Evolutionary conservation across 2,888 invertebrate genomes (phyloP), one percentile per base, ranked within the genome.

Genomic region (Megalurothrips usitatus): DNA sequence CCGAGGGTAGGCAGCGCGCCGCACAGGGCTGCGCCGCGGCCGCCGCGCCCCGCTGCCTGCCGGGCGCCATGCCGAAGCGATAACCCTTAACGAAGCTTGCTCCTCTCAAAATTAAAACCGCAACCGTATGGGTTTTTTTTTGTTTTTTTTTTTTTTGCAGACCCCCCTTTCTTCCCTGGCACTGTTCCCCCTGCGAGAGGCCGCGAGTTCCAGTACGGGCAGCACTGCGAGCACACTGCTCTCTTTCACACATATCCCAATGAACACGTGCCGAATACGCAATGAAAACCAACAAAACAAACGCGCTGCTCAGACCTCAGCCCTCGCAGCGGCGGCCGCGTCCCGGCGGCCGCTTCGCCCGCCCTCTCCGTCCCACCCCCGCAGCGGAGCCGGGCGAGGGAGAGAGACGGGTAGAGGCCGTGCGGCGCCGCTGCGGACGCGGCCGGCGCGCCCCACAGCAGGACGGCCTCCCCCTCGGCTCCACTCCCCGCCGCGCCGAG

Each of bases 241-340:
- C 68, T 23, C 68, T 75, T 26, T 23, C 68, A 26, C 68, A 75
- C 68, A 75, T 75, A 75, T 75, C 68, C 23, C 68, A 75, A 75
- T 75, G 68, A 75, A 75, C 68, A 75, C 68, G 68, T 75, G 68
- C 68, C 68, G 68, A 75, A 75, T 75, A 75, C 68, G 68, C 68
- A 75, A 75, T 75, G 68, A 75, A 75, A 75, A 75, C 23, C 68
- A 75, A 75, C 68, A 75, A 75, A 75, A 26, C 68, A 75, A 75
- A 75, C 68, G 68, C 68, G 68, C 26, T 26, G 1, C 68, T 12
- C 26, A 43, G 34, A 43, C 23, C 68, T 75, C 68, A 12, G 68
- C 26, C 68, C 12, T 23, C 23, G 23, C 4, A 19, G 11, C 68
- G 23, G 2, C 52, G 1, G 9, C 49, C 14, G 49, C 14, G 49